Evolutionary conservation across 2,113 vertebrate genomes (phyloP), one percentile per base, ranked within the genome.

Genomic region (Menura novaehollandiae): DNA sequence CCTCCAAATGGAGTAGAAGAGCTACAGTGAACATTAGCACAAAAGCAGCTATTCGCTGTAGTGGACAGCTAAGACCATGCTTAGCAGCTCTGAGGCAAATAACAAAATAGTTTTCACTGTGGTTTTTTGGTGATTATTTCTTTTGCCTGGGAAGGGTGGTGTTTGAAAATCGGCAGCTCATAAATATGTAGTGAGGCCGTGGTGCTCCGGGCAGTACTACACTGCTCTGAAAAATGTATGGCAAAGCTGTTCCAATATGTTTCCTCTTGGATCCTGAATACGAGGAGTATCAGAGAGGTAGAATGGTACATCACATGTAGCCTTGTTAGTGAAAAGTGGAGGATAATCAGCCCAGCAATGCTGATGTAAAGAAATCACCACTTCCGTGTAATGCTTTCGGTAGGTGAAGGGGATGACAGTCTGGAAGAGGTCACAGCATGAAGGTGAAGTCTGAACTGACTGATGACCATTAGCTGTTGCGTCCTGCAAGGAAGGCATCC

Each of bases 361-460:
- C 19, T 56, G 33, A 39, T 49, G 41, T 68, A 30, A 82, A 78
- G 59, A 82, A 60, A 49, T 86, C 11, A 68, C 8, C 4, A 3
- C 12, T 79, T 89, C 2, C 1, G 4, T 68, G 5, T 71, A 37
- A 56, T 81, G 32, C 32, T 75, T 92, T 75, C 7, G 0, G 18
- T 64, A 66, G 51, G 35, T 91, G 35, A 56, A 33, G 13, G 15
- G 6, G 5, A 37, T 35, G 33, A 46, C 74, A 55, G 27, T 12
- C 27, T 79, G 58, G n/a, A 35, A 35, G 21, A 58, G 32, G 35
- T 72, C 15, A 14, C 56, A 47, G 69, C 19, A 27, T 63, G 10
- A 15, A 84, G 55, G 8, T 66, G 27, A 83, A 73, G 10, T 1
- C 0, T 85, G 49, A 49, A 28, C 1, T 0, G n/a, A n/a, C n/a